These are phyloP conservation scores for Crioceris asparagi DNA, from an alignment of 2,888 invertebrate genomes.

Conservation along the genomic window DNA sequence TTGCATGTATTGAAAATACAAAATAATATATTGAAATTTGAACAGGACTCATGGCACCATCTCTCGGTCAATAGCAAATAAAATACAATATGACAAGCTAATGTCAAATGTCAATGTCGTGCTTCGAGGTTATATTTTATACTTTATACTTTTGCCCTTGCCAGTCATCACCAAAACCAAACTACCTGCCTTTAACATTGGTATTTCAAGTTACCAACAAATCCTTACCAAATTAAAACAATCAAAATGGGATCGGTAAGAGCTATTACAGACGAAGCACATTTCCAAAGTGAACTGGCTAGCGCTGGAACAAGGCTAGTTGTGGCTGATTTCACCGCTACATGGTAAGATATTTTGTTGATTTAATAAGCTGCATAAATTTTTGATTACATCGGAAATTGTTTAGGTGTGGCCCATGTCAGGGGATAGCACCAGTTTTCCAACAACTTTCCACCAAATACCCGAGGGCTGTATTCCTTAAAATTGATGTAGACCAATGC, in stretches of 20 bases:
- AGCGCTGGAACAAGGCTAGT: slow-evolving; percentile 80
- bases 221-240: too few species aligned
- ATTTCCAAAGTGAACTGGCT: slow-evolving; percentile 77
- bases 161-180: too few species aligned
- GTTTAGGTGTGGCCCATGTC: slow-evolving; percentile 96
- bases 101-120: too few species aligned
- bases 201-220: too few species aligned
- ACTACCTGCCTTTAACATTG: too few species aligned
- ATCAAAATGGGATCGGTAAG: slow-evolving; percentile 44
- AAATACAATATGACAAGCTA: too few species aligned
- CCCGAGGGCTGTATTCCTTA: slow-evolving; percentile 79
- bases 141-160: too few species aligned
- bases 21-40: too few species aligned
- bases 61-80: too few species aligned
- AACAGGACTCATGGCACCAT: too few species aligned
- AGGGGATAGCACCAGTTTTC: slow-evolving; percentile 85
- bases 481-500: slow-evolving; percentile 92
- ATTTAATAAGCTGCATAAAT: background rate
- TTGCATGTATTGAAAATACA: too few species aligned
- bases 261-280: slow-evolving; percentile 61
- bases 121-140: too few species aligned
- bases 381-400: background rate
- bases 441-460: slow-evolving; percentile 81
- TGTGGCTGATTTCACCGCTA: slow-evolving; percentile 90
- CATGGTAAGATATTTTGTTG: slow-evolving; percentile 78